phyloP scores from a whole-genome alignment of 2,113 vertebrate species.

The Rousettus leschenaultii region DNA sequence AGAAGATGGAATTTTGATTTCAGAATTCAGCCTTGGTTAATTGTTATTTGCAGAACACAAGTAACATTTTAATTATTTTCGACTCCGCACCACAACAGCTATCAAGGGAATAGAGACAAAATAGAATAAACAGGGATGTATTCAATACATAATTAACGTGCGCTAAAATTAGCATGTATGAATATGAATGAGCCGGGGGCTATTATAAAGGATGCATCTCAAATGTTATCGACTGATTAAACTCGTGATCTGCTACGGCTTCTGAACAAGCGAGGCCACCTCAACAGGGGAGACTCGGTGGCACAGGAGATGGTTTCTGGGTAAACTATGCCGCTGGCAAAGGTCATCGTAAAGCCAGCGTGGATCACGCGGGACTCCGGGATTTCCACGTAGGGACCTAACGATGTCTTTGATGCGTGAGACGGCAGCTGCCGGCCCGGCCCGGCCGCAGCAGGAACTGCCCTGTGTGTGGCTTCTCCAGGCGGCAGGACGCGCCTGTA shows the following conservation, averaged over 20 bases:
- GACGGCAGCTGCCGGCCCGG: rapidly evolving
- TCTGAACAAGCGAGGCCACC: slow-evolving; percentile 4
- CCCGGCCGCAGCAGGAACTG: rapidly evolving
- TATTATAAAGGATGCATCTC: slow-evolving; percentile 49
- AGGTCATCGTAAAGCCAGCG: rapidly evolving
- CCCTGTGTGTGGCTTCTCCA: background rate
- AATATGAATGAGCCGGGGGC: slow-evolving; percentile 75
- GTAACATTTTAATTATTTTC: slow-evolving; percentile 80
- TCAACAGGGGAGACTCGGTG: background rate
- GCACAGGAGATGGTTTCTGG: background rate
- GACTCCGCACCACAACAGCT: slow-evolving; percentile 71
- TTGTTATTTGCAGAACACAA: slow-evolving; percentile 78
- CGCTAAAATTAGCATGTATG: slow-evolving; percentile 64
- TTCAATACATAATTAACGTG: slow-evolving; percentile 84
- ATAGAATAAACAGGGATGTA: slow-evolving; percentile 78
- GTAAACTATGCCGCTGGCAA: rapidly evolving
- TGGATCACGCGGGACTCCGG: background rate
- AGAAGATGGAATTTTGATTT: slow-evolving; percentile 27
- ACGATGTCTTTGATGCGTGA: background rate
- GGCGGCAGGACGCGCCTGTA: background rate
- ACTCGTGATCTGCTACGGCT: slow-evolving; percentile 46
- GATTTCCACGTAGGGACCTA: background rate
- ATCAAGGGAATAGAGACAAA: slow-evolving; percentile 75
- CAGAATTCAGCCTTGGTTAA: slow-evolving; percentile 65
- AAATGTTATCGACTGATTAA: slow-evolving; percentile 69